phyloP scores from a whole-genome alignment of 1,140 invertebrate genomes.

The Panonychus citri region DNA sequence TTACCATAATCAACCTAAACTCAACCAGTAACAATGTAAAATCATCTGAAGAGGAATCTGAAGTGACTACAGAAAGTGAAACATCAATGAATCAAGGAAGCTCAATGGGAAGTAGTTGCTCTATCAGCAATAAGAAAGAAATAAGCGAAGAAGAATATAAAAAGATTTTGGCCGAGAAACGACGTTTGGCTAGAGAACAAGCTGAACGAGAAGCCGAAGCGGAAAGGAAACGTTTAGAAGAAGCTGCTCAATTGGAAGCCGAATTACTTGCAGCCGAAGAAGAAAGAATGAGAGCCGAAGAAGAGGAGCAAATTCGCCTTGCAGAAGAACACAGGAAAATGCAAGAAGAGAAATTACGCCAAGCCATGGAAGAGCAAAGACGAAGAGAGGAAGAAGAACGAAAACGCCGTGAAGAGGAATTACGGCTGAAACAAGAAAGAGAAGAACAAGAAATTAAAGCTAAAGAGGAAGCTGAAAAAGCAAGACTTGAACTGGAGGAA shows the following conservation, averaged over 20 bases:
- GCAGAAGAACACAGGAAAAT: neutral
- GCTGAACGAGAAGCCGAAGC: constrained; percentile 4
- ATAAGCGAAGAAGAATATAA: constrained; percentile 3
- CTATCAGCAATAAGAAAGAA: neutral
- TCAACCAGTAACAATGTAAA: too few relatives aligned
- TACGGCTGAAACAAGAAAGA: neutral
- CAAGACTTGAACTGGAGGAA: constrained; percentile 1
- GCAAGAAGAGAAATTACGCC: neutral
- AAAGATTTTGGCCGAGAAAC: constrained; percentile 1
- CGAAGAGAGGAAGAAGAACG: constrained; percentile 3
- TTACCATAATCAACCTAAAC: too few relatives aligned
- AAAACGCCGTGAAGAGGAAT: neutral
- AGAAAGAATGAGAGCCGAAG: neutral
- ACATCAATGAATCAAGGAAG: neutral
- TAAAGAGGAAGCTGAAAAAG: constrained; percentile 4
- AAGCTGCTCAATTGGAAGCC: neutral
- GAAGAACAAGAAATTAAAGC: constrained; percentile 1
- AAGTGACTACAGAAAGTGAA: neutral
- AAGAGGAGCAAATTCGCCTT: neutral
- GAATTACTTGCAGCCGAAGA: neutral
- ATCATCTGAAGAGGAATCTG: too few relatives aligned
- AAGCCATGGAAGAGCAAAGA: neutral
- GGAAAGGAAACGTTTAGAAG: neutral
- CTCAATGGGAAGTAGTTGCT: neutral
- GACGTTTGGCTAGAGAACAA: constrained; percentile 1